Base-by-base conservation (phyloP, 2,797 vertebrate species). In the Xiphorhynchus erythropygius region DNA sequence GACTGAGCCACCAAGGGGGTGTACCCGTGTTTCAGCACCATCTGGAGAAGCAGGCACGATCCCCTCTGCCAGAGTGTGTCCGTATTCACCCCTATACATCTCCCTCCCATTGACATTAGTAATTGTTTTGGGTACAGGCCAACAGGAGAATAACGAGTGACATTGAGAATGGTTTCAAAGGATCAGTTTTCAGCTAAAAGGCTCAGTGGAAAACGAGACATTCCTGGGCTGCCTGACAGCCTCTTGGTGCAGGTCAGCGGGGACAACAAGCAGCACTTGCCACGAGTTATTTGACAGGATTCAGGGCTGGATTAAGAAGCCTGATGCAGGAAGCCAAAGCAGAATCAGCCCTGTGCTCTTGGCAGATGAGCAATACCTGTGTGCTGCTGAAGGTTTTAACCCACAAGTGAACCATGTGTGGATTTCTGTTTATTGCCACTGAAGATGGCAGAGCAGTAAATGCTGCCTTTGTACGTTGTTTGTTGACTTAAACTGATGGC, bases 121-220 rank as follows among this genome's bases (percentile, higher is more conserved):
- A 63, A 65, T 82, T 57, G 25, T 68, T 55, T 73, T 86, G 76
- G 28, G 37, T 23, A 32, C 13, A 64, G 19, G 53, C 68, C 84
- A 95, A 35, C 10, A 42, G 56, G 32, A 86, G 13, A 77, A 52
- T 68, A 79, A 53, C 0, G 0, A 70, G 56, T 52, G 24, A 33
- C 46, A 63, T 0, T 75, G 33, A 69, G 37, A 69, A 68, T 0
- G 1, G 33, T 24, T 89, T 75, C 49, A 77, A 56, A 46, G 67
- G 19, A 53, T n/a, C 24, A n/a, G 25, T 74, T 77, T 93, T 42
- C 62, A 86, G 59, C 86, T 73, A 59, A 78, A 83, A 18, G 79
- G 15, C 23, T 50, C 44, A 59, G 27, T 67, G 56, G 64, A 76
- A 63, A 84, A 50, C 7, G 44, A 84, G 76, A 44, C 57, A 59